Base-by-base conservation (phyloP, 2,888 invertebrate genomes). In the Meandrusa payeni region DNA sequence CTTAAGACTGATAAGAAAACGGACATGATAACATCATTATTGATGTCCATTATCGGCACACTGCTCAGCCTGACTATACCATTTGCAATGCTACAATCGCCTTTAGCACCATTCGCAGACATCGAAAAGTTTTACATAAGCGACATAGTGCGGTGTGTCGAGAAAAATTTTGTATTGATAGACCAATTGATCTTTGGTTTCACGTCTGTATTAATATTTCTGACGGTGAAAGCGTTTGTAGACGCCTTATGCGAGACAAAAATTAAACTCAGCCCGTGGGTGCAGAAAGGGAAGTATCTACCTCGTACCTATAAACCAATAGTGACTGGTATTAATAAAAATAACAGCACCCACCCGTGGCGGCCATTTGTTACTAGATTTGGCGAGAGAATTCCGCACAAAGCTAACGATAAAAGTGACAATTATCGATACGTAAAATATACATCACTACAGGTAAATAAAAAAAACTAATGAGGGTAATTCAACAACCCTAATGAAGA, bases 261-360 rank as follows among this genome's bases (percentile, higher is more conserved):
- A 3, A 27, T 44, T 1, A 39, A 39, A 3, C 6, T 39, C 6
- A 44, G 33, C n/a, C 44, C 44, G 2, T 44, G 44, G 44, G 33
- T 44, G 2, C 22, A 17, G 23, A 38, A 20, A 9, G 44, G 44
- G 2, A 33, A 44, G 10, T 44, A 33, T 23, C 3, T 39, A 2
- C 28, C 38, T 1, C 11, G 33, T 3, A 27, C 17, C 1, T 3
- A 10, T 15, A 10, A 15, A 23, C 17, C n/a, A n/a, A n/a, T n/a
- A n/a, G n/a, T n/a, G n/a, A n/a, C n/a, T n/a, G n/a, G n/a, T n/a
- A n/a, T n/a, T n/a, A n/a, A n/a, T n/a, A n/a, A n/a, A n/a, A n/a
- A n/a, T n/a, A n/a, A n/a, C n/a, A n/a, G n/a, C n/a, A n/a, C n/a
- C n/a, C n/a, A n/a, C n/a, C n/a, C n/a, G n/a, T n/a, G n/a, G n/a